Conservation (phyloP, 2,797 vertebrate genomes). For the Vipera ursinii region DNA sequence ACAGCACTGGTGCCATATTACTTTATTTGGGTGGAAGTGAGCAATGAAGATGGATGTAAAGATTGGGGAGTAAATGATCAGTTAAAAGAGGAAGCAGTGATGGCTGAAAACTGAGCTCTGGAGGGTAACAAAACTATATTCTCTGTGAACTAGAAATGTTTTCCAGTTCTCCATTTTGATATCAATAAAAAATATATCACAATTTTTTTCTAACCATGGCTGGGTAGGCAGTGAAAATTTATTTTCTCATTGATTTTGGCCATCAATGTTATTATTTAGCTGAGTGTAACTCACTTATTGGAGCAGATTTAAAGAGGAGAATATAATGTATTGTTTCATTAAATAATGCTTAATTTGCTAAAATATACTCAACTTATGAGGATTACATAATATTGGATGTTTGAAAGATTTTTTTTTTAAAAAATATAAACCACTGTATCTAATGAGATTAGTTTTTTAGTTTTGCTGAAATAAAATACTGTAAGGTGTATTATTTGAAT, state of each 20-base stretch:
- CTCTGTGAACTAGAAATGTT: accelerated
- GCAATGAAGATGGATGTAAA: neutral
- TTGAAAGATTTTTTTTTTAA: neutral
- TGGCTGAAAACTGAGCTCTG: neutral
- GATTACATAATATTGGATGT: slow-evolving; percentile 12
- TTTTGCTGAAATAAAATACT: slow-evolving; percentile 16
- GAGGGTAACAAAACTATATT: neutral
- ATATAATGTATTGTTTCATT: slow-evolving; percentile 18
- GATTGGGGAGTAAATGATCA: neutral
- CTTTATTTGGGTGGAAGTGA: neutral
- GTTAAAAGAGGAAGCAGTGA: neutral
- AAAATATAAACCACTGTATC: neutral
- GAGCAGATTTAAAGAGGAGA: neutral
- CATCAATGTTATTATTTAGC: neutral
- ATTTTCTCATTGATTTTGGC: neutral
- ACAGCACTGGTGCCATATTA: neutral
- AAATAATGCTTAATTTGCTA: slow-evolving; percentile 29
- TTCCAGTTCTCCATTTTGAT: neutral
- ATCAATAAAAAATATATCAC: neutral
- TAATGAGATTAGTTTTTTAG: slow-evolving; percentile 21
- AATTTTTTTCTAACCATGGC: neutral
- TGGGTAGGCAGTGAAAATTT: neutral
- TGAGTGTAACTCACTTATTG: neutral
- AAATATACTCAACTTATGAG: neutral
- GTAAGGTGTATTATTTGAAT: slow-evolving; percentile 18